Evolutionary conservation across 2,797 vertebrate species (phyloP).

Genomic region (Arrhamphus sclerolepis): DNA sequence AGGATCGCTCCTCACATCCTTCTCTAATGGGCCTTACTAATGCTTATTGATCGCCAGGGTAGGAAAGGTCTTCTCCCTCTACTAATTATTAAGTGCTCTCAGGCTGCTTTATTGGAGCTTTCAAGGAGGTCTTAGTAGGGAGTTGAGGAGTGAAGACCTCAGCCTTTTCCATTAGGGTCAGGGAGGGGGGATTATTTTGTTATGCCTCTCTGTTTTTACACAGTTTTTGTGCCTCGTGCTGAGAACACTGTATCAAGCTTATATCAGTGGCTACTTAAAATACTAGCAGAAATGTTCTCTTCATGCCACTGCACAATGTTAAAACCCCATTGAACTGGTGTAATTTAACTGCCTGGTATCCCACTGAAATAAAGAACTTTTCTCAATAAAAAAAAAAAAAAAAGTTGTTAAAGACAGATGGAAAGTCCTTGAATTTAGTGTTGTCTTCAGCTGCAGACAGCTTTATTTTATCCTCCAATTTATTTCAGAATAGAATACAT

Average conservation of each 20-base stretch:
- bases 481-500: too few species aligned
- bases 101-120: slow-evolving; percentile 78
- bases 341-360: too few species aligned
- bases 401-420: too few species aligned
- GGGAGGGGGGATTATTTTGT: background rate
- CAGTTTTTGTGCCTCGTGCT: slow-evolving; percentile 19
- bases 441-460: too few species aligned
- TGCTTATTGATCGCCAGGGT: slow-evolving; percentile 80
- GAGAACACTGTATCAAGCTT: slow-evolving; percentile 1
- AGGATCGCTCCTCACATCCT: slow-evolving; percentile 60
- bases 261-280: slow-evolving; percentile 18
- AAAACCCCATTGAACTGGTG: slow-evolving; percentile 15
- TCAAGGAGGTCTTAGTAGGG: slow-evolving; percentile 69
- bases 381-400: too few species aligned
- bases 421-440: too few species aligned
- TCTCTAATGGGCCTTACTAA: slow-evolving; percentile 74
- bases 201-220: slow-evolving; percentile 17
- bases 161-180: slow-evolving; percentile 56
- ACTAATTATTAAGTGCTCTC: slow-evolving; percentile 83
- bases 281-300: slow-evolving; percentile 6
- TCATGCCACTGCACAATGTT: background rate
- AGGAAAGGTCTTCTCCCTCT: slow-evolving; percentile 71
- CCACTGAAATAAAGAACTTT: too few species aligned
- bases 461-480: too few species aligned
- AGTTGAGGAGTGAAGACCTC: slow-evolving; percentile 55